Base-by-base conservation (phyloP, 1,140 invertebrate species). In the Gonioctena quinquepunctata region DNA sequence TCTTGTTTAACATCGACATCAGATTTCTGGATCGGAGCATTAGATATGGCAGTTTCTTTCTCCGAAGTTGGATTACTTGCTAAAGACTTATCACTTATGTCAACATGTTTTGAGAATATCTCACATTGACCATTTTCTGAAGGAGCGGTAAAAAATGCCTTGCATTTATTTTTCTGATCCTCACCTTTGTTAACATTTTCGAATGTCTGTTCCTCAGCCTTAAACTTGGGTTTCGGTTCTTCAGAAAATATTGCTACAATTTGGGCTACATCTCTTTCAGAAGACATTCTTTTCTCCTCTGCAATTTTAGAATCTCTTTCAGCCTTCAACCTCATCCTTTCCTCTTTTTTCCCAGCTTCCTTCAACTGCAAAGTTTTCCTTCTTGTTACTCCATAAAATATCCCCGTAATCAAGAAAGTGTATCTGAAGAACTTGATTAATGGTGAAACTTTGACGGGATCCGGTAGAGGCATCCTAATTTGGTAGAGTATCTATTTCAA, bases 361-460 rank as follows among this genome's bases (percentile, higher is more conserved):
- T 21, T 60, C 7, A 16, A 8, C 13, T 27, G 57, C 11, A 26
- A 27, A 25, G 18, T 23, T 28, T 60, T 60, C 3, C 18, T n/a
- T 60, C 22, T 60, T 25, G 57, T 21, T 7, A 18, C 57, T 25
- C 57, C 57, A 60, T 60, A 60, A 25, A 60, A 25, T 60, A 60
- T 60, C n/a, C 57, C 57, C 13, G 25, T 23, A 21, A 60, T 23
- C 6, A 60, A 23, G 57, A 60, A 27, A 7, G 21, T 27, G 23
- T 60, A 60, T 60, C 57, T 21, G n/a, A 60, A 60, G 11, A 60
- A 60, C 26, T 23, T 60, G 16, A 60, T 60, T 13, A 60, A 16
- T 6, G 57, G 57, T 1, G 57, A 60, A 26, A 60, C 57, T 27
- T 60, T 60, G 19, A 23, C 19, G 11, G 57, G 57, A 8, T 23